Evolutionary conservation across 2,797 vertebrate genomes (phyloP).

Genomic region (Spinus pinus): DNA sequence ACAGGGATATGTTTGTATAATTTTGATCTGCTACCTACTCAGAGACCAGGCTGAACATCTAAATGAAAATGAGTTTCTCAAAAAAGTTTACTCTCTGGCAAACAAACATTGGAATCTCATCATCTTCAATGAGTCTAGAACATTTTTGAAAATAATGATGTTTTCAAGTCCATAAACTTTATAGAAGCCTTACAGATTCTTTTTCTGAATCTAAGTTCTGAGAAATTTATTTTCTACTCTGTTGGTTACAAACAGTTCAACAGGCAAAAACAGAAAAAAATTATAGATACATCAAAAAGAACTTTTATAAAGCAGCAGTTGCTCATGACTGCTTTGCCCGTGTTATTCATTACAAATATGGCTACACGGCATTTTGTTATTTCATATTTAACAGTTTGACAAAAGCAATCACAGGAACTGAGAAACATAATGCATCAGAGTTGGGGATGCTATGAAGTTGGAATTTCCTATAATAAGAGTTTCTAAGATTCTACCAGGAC

Average conservation of each 20-base stretch:
- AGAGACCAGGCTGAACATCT: neutral
- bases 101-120: neutral
- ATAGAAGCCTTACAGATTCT: neutral
- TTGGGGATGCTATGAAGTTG: neutral
- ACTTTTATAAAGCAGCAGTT: constrained; percentile 35
- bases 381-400: constrained; percentile 60
- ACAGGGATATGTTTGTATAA: neutral
- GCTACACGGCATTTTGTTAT: neutral
- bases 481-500: neutral
- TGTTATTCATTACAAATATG: constrained; percentile 43
- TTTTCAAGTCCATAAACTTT: constrained; percentile 5
- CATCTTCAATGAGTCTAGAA: constrained; percentile 8
- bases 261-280: constrained; percentile 32
- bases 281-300: neutral
- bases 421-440: constrained; percentile 27
- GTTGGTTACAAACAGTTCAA: constrained; percentile 59
- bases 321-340: constrained; percentile 42
- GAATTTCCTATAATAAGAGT: neutral
- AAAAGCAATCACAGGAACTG: constrained; percentile 26
- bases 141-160: neutral
- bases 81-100: neutral
- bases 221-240: constrained; percentile 70
- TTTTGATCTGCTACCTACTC: neutral
- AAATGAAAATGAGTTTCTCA: neutral
- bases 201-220: constrained; percentile 56